A percentile compares a stretch with the other conserved stretches of the same genome.
phyloP scores from a whole-genome alignment of 1,140 invertebrate species.

The Thalassaphorura encarpata region DNA sequence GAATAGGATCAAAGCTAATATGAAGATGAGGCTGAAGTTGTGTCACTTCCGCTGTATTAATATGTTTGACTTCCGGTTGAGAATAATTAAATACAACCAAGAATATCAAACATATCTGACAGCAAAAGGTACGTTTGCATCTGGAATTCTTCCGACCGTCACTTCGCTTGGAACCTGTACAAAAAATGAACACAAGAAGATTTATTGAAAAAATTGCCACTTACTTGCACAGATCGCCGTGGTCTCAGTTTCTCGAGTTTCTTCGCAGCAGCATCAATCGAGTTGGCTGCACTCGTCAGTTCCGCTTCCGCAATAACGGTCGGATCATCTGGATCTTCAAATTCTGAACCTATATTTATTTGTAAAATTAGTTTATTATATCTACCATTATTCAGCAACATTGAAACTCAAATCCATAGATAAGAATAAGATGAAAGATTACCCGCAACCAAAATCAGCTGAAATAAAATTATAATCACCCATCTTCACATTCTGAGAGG shows the following conservation, averaged over 20 bases:
- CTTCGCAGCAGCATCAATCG: conserved; percentile 83
- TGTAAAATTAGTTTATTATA: too few species aligned
- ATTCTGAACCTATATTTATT: conserved; percentile 73
- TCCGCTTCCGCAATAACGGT: conserved; percentile 98
- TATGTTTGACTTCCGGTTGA: conserved; percentile 99
- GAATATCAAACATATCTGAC: conserved; percentile 99
- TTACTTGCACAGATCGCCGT: conserved; percentile 50
- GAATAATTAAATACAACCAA: conserved; percentile 75
- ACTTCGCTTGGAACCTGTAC: neutral
- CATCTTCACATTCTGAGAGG: too few species aligned
- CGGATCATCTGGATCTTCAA: conserved; percentile 93
- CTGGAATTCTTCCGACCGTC: neutral
- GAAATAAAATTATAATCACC: too few species aligned
- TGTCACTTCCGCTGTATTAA: conserved; percentile 43
- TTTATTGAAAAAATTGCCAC: conserved; percentile 18
- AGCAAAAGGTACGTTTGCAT: conserved; percentile 36
- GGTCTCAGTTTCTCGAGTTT: conserved; percentile 87
- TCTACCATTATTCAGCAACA: too few species aligned
- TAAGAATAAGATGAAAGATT: too few species aligned
- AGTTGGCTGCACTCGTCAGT: conserved; percentile 54
- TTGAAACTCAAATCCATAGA: too few species aligned
- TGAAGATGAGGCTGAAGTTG: neutral
- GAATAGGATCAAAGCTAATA: too few species aligned
- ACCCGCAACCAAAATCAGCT: too few species aligned
- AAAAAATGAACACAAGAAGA: conserved; percentile 6